Evolutionary conservation across 2,797 vertebrate genomes (phyloP), one percentile per base, ranked within the genome.

Genomic region (Malurus leucopterus): DNA sequence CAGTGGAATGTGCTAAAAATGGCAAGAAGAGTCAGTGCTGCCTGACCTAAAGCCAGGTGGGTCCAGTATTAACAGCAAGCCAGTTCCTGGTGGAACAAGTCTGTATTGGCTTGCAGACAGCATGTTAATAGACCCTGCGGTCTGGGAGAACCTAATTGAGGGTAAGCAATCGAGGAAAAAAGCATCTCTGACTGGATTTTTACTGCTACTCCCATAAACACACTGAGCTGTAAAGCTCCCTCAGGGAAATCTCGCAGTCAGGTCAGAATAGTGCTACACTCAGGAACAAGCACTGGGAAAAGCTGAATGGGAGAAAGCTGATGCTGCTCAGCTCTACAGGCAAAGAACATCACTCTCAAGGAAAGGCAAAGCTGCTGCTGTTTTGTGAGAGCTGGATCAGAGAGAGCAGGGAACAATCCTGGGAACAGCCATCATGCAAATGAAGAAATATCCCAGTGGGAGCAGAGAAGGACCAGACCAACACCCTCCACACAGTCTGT

Each of bases 21-120:
- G 70, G 89, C 85, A 89, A 85, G 89, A 95, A 93, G 83, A 91
- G 87, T 70, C 65, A 69, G 69, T 36, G 6, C 55, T 81, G 64
- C 76, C 85, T 79, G 68, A 91, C 77, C 57, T 47, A 55, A 78
- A 86, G 91, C 85, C 92, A 93, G 92, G 89, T 82, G 46, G 57
- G 90, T 92, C 70, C 83, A 89, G 89, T 50, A 78, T 70, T 89
- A 89, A 49, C 70, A 92, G 73, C 85, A 88, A 93, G 92, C 90
- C 85, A 92, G 92, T 94, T 95, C 90, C 85, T 4, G 95, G 83
- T 95, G 90, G 95, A 95, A 91, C 50, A 67, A 89, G 93, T 91
- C 93, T 92, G 92, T 47, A 57, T 84, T 32, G 85, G 87, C 85
- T 93, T 86, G 93, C 70, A 89, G 85, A 85, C 76, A 91, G 50